Base-by-base conservation (phyloP, 2,113 vertebrate species). In the Terrapene triunguis region DNA sequence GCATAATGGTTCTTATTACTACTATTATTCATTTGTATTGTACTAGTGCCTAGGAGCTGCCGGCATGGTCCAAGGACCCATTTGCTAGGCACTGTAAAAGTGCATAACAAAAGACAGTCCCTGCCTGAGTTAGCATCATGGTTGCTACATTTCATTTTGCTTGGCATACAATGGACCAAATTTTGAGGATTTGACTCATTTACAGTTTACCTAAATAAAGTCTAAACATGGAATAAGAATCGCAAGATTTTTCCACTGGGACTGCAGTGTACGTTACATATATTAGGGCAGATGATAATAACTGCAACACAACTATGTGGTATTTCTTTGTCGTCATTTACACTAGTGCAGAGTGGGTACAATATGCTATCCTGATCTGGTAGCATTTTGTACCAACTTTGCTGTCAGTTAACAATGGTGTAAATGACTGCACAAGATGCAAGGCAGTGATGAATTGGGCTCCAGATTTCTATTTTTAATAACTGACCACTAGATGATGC, bases 401-500 rank as follows among this genome's bases (percentile, higher is more conserved):
- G 17, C 17, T 69, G 35, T 69, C 65, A 38, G 16, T 72, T 72
- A 19, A 72, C 65, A 72, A 72, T 38, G 19, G 17, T 72, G n/a
- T 72, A 72, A 38, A 72, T 72, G 65, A 72, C 32, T 82, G 27
- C 85, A 55, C 55, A 48, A 81, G 84, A 13, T 74, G 62, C 53
- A 47, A 69, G 85, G 65, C 65, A 92, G 1, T 9, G 16, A 57
- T 6, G 16, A 16, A 10, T 59, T 74, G 53, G 6, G 89, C 50
- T 25, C 47, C 47, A 94, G 9, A 2, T 87, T 62, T 62, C n/a
- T 72, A 10, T 38, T 38, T 95, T 90, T 94, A 3, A 0, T 38
- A 27, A 89, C 57, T 69, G 69, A 88, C 95, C 97, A 53, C 97
- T 95, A 96, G 97, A 91, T 96, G 96, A 76, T 91, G 96, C 96